Evolutionary conservation across 2,113 vertebrate species (phyloP).

Genomic region (Petaurus breviceps): DNA sequence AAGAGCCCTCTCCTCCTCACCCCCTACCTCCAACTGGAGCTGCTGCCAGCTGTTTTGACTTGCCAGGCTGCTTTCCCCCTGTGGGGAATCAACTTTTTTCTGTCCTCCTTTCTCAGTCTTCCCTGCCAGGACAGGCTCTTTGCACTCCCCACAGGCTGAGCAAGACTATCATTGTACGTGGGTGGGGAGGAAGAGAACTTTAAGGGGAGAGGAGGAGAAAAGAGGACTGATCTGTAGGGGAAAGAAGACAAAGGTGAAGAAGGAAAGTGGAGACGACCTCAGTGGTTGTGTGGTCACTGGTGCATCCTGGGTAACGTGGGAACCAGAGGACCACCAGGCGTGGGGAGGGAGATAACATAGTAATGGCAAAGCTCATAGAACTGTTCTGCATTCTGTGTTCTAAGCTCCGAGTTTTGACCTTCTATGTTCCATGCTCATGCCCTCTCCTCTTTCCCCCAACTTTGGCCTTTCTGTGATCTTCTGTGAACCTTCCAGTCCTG

Average conservation of each 20-base stretch:
- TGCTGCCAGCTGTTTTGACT: not conserved
- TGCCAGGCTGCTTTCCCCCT: not conserved
- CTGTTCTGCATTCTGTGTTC: not conserved
- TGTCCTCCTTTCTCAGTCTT: not conserved
- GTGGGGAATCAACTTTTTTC: not conserved
- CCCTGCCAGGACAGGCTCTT: not conserved
- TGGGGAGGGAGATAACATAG: not conserved
- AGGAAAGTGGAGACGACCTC: not conserved
- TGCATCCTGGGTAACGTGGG: not conserved
- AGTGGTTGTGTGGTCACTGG: not conserved
- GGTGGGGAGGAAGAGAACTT: not conserved
- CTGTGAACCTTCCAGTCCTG: not conserved
- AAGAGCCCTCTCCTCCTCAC: not conserved
- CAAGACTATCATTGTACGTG: not conserved
- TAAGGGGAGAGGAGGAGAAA: not conserved
- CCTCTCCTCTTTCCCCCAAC: not conserved
- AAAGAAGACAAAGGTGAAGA: not conserved
- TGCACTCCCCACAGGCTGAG: not conserved
- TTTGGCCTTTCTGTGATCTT: not conserved
- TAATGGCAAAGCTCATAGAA: not conserved
- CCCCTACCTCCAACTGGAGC: not conserved
- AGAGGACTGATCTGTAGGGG: not conserved
- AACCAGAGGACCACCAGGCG: not conserved
- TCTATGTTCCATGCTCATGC: not conserved
- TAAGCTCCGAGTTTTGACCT: not conserved